These are phyloP conservation scores for Caenorhabditis macrosperma DNA, from an alignment of 2,888 invertebrate species.

Conservation along the genomic window DNA sequence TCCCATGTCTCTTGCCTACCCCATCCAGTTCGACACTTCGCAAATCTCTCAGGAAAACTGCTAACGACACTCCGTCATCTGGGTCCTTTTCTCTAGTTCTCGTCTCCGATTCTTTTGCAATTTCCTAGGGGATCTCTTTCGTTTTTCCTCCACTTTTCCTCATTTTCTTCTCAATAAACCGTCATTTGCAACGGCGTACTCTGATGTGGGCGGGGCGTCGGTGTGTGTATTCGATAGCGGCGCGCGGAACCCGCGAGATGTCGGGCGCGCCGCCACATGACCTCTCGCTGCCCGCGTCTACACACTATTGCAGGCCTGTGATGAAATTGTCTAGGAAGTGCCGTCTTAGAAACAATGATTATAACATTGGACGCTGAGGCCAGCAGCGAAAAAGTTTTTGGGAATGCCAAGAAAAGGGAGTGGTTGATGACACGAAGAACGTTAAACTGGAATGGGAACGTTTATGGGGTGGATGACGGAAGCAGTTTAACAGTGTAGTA, in stretches of 20 bases:
- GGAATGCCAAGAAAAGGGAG: neutral
- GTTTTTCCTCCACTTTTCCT: neutral
- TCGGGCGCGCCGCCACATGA: constrained; percentile 17
- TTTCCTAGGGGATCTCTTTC: neutral
- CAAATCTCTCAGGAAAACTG: constrained; percentile 48
- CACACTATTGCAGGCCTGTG: constrained; percentile 53
- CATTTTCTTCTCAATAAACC: constrained; percentile 20
- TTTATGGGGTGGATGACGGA: constrained; percentile 16
- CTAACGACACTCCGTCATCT: constrained; percentile 4
- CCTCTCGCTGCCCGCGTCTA: neutral
- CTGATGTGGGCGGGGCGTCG: constrained; percentile 35
- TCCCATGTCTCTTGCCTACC: constrained; percentile 36
- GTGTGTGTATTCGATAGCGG: constrained; percentile 6
- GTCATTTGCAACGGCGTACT: neutral
- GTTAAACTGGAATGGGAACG: constrained; percentile 8
- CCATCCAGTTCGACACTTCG: constrained; percentile 41
- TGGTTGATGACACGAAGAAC: neutral
- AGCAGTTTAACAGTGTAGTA: neutral
- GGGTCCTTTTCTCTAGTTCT: neutral
- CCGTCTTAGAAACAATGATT: constrained; percentile 62
- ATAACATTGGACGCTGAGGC: constrained; percentile 58
- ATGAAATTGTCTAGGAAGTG: constrained; percentile 61
- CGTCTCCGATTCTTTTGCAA: neutral
- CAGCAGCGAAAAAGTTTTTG: constrained; percentile 24
- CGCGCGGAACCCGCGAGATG: constrained; percentile 42